Conservation (phyloP, 1,140 invertebrate species). For the Physella acuta region DNA sequence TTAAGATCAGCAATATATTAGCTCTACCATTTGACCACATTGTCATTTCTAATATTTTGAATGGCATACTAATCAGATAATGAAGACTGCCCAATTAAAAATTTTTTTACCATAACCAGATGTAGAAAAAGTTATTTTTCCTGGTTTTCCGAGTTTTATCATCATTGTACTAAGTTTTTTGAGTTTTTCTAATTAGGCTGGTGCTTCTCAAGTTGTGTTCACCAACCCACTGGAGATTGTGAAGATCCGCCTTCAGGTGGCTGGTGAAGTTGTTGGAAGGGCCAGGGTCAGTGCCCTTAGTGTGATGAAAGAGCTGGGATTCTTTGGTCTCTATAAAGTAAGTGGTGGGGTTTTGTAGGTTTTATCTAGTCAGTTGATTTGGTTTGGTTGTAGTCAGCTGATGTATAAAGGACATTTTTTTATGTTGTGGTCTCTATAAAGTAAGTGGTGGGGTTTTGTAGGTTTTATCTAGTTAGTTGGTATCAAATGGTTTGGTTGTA, state of each 20-base stretch:
- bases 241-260: constrained; percentile 97
- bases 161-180: neutral
- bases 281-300: constrained; percentile 67
- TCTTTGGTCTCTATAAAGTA: constrained; percentile 94
- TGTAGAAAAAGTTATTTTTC: neutral
- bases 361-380: too few species aligned
- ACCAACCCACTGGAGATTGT: constrained; percentile 99
- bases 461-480: too few species aligned
- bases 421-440: constrained; percentile 91
- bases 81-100: too few species aligned
- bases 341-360: too few species aligned
- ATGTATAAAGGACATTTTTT: too few species aligned
- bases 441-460: constrained; percentile 66
- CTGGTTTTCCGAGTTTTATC: neutral
- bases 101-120: too few species aligned
- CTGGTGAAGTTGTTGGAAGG: constrained; percentile 87
- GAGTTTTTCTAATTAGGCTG: constrained; percentile 44
- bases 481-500: too few species aligned
- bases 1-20: too few species aligned
- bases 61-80: too few species aligned
- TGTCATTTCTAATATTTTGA: too few species aligned
- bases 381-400: too few species aligned
- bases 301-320: constrained; percentile 89
- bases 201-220: constrained; percentile 72
- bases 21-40: too few species aligned